phyloP scores from a whole-genome alignment of 2,797 vertebrate species.

The Sylvia borin region DNA sequence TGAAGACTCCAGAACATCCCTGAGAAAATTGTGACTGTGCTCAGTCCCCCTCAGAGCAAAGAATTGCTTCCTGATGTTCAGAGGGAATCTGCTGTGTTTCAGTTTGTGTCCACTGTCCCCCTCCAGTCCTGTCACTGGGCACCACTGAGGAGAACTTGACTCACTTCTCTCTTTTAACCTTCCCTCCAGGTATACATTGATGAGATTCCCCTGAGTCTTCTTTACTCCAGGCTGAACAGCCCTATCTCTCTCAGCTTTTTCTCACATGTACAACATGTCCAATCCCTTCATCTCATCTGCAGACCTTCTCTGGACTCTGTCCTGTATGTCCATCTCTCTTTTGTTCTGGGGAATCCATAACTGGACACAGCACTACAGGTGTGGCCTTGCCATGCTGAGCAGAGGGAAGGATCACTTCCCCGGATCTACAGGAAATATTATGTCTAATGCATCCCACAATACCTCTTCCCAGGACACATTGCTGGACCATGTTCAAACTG shows the following conservation, averaged over 20 bases:
- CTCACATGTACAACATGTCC: neutral
- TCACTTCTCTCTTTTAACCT: neutral
- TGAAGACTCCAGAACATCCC: neutral
- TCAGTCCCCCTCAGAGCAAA: neutral
- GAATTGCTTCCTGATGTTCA: neutral
- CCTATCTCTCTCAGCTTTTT: neutral
- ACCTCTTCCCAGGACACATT: neutral
- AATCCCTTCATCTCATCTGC: neutral
- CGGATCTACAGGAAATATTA: neutral
- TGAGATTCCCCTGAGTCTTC: neutral
- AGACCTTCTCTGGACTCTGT: neutral
- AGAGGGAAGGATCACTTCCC: neutral
- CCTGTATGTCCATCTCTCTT: fast-evolving
- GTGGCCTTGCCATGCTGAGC: neutral
- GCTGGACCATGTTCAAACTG: neutral
- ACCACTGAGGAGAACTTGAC: neutral
- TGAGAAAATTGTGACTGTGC: neutral
- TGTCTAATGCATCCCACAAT: neutral
- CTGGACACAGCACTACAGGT: neutral
- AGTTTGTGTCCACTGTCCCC: neutral
- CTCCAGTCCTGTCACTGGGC: neutral
- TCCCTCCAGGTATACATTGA: neutral
- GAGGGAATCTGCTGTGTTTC: neutral
- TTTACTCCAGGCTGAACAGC: neutral
- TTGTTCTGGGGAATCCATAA: neutral